Evolutionary conservation across 2,797 vertebrate species (phyloP).

Genomic region (Danio tinwini): DNA sequence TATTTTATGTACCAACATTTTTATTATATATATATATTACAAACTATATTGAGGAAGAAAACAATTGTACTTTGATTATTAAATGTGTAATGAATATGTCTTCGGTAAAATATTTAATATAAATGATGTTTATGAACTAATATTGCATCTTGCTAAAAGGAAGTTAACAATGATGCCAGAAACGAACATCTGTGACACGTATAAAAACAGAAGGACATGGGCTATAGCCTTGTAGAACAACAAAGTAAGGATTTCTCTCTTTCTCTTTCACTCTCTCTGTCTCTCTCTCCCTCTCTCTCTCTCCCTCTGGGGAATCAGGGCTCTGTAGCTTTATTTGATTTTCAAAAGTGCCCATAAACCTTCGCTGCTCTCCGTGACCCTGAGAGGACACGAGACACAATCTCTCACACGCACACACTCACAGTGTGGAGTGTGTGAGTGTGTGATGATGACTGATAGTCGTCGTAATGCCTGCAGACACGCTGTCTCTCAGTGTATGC

Average conservation of each 20-base stretch:
- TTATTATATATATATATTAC: too few species aligned
- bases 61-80: not conserved
- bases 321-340: slow-evolving; percentile 42
- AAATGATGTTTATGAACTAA: not conserved
- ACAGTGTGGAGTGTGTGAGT: not conserved
- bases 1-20: too few species aligned
- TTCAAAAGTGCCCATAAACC: slow-evolving; percentile 44
- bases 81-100: not conserved
- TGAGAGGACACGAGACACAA: slow-evolving; percentile 25
- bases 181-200: slow-evolving; percentile 8
- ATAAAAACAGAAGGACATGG: not conserved
- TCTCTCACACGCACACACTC: slow-evolving; percentile 25
- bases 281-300: too few species aligned
- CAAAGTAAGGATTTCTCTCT: slow-evolving; percentile 7
- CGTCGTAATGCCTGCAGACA: slow-evolving; percentile 31
- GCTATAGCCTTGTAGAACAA: slow-evolving; percentile 18
- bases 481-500: slow-evolving; percentile 13
- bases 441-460: slow-evolving; percentile 39
- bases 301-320: slow-evolving; percentile 21
- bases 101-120: not conserved
- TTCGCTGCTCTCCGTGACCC: slow-evolving; percentile 17
- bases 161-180: not conserved
- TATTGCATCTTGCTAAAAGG: not conserved
- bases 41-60: too few species aligned
- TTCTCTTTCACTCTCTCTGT: too few species aligned